phyloP scores from a whole-genome alignment of 2,113 vertebrate genomes.

The Bubalus kerabau region DNA sequence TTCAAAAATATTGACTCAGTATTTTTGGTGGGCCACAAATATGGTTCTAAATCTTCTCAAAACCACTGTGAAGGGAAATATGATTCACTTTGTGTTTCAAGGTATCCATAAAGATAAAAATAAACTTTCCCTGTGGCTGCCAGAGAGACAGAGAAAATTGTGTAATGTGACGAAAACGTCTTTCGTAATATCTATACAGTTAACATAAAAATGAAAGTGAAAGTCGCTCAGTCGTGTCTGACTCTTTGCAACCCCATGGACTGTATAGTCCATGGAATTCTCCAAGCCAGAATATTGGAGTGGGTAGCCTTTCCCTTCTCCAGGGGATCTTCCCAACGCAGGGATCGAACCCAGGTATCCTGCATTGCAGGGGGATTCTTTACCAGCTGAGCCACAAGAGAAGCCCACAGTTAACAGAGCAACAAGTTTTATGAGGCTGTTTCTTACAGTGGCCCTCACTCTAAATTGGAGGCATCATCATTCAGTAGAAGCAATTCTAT shows the following conservation, averaged over 20 bases:
- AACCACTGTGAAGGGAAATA: neutral
- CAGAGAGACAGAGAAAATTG: neutral
- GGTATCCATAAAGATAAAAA: conserved; percentile 21
- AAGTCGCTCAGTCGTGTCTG: accelerated
- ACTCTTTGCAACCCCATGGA: neutral
- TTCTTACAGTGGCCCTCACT: neutral
- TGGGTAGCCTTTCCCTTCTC: neutral
- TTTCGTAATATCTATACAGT: neutral
- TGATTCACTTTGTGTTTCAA: conserved; percentile 38
- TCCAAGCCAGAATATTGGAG: neutral
- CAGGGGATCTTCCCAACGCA: neutral
- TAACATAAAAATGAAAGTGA: neutral
- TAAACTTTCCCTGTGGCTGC: neutral
- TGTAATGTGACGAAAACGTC: neutral
- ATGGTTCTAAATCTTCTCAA: conserved; percentile 25
- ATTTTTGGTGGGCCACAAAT: conserved; percentile 37
- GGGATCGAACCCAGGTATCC: neutral
- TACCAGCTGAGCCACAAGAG: neutral
- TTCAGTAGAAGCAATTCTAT: neutral
- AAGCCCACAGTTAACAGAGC: neutral
- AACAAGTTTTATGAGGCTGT: neutral
- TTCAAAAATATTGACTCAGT: conserved; percentile 56
- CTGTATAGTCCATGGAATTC: neutral
- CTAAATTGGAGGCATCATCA: neutral
- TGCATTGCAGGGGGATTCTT: neutral